Conservation (phyloP, 2,797 vertebrate genomes). For the Cirrhinus molitorella region DNA sequence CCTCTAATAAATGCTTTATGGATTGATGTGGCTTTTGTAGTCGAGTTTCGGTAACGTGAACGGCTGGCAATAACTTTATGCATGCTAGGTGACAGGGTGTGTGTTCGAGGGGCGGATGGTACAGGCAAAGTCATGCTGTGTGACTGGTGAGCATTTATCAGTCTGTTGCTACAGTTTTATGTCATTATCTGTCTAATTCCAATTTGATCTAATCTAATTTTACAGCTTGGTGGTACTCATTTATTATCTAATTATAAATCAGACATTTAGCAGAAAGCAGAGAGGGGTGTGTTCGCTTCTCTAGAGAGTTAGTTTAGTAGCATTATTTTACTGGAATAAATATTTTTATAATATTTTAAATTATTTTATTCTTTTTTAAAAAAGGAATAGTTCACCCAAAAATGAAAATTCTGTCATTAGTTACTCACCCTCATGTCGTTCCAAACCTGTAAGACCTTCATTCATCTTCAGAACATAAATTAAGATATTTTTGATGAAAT, state of each 20-base stretch:
- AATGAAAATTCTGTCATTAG: no score
- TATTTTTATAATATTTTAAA: background rate
- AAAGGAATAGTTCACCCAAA: no score
- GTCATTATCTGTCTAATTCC: slow-evolving; percentile 20
- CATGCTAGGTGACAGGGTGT: background rate
- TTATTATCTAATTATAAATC: slow-evolving; percentile 68
- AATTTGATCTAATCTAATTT: slow-evolving; percentile 49
- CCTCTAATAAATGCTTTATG: slow-evolving; percentile 57
- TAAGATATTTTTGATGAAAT: no score
- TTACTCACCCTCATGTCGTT: no score
- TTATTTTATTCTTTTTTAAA: background rate
- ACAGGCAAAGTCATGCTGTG: background rate
- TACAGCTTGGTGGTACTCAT: slow-evolving; percentile 57
- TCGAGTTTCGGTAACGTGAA: slow-evolving; percentile 27
- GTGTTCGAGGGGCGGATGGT: background rate
- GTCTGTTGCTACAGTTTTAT: background rate
- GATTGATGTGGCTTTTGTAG: slow-evolving; percentile 50
- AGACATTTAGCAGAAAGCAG: slow-evolving; percentile 27
- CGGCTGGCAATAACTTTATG: slow-evolving; percentile 29
- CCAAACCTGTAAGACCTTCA: no score
- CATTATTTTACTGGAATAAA: background rate
- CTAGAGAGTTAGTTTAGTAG: background rate
- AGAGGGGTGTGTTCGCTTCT: background rate
- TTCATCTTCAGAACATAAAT: no score
- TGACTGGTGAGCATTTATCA: background rate